Conservation (phyloP, 2,888 invertebrate species). For the Physocephala rufipes region DNA sequence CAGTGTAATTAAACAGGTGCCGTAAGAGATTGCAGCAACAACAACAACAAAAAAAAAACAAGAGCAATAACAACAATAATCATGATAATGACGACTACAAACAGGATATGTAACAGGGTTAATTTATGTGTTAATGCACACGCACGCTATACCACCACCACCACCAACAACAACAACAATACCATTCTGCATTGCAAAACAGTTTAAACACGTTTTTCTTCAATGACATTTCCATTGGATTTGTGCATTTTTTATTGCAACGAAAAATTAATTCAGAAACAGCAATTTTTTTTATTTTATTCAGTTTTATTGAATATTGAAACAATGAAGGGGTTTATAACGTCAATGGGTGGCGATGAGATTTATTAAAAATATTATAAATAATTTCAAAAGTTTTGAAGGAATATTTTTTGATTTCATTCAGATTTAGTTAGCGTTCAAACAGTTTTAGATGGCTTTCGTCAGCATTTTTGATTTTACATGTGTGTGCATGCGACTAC, state of each 20-base stretch:
- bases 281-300: not conserved
- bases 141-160: not conserved
- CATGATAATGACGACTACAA: not conserved
- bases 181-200: not conserved
- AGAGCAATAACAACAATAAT: not conserved
- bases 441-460: not conserved
- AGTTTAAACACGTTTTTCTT: constrained; percentile 21
- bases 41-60: no score
- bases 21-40: not conserved
- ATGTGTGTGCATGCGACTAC: no score
- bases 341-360: no score
- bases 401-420: not conserved
- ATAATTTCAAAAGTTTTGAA: not conserved
- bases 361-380: no score
- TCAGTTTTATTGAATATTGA: not conserved
- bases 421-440: not conserved
- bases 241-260: not conserved
- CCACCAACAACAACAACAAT: not conserved
- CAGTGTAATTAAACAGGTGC: not conserved
- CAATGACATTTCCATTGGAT: constrained; percentile 24
- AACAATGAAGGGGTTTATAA: not conserved
- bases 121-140: constrained; percentile 11
- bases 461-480: not conserved
- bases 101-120: constrained; percentile 28
- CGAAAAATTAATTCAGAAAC: not conserved